A percentile compares a stretch with the other conserved stretches of the same genome.
phyloP scores from a whole-genome alignment of 2,797 vertebrate genomes.

The Anguilla marmorata region DNA sequence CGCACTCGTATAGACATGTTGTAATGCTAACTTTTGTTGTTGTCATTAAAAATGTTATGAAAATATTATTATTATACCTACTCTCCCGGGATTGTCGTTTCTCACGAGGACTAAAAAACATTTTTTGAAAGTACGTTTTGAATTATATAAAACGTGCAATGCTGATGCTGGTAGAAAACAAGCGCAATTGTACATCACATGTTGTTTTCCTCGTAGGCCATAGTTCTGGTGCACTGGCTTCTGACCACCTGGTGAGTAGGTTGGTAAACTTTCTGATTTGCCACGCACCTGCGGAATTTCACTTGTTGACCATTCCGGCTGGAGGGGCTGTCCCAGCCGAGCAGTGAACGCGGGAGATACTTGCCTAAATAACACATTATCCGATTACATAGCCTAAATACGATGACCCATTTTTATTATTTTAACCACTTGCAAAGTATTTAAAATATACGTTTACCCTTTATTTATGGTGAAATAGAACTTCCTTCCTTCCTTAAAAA shows the following conservation, averaged over 20 bases:
- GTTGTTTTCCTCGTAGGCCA: slow-evolving; percentile 71
- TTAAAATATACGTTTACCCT: too few relatives aligned
- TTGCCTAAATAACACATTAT: not conserved
- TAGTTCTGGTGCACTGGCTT: slow-evolving; percentile 90
- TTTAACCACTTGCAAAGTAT: too few relatives aligned
- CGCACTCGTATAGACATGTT: not conserved
- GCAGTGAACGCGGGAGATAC: not conserved
- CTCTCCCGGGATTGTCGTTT: too few relatives aligned
- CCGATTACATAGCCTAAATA: too few relatives aligned
- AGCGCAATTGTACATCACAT: not conserved
- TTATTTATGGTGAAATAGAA: too few relatives aligned
- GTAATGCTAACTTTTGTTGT: not conserved
- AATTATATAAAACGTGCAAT: not conserved
- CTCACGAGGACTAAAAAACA: not conserved
- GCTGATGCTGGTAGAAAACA: not conserved
- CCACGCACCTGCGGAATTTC: slow-evolving; percentile 71
- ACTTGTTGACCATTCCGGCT: slow-evolving; percentile 36
- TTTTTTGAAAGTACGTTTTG: not conserved
- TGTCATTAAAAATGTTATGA: not conserved
- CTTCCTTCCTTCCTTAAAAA: too few relatives aligned
- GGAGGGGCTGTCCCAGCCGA: slow-evolving; percentile 10
- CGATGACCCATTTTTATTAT: too few relatives aligned
- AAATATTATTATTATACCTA: not conserved
- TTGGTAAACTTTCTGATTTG: slow-evolving; percentile 42
- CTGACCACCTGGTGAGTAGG: slow-evolving; percentile 91